Evolutionary conservation across 2,113 vertebrate genomes (phyloP), one percentile per base, ranked within the genome.

Genomic region (Oncorhynchus tshawytscha): DNA sequence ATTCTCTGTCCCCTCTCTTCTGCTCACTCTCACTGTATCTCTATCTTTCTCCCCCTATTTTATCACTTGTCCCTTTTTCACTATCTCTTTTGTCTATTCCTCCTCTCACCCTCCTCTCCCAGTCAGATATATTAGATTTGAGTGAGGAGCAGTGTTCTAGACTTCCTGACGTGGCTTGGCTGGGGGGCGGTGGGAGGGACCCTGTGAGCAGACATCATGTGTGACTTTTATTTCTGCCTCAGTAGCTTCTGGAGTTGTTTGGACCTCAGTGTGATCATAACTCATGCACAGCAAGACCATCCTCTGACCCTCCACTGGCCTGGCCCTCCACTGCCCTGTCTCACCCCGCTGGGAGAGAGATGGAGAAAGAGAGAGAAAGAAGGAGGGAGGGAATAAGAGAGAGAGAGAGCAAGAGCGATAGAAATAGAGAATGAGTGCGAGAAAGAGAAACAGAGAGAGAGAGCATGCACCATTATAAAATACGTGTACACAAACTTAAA

Each of bases 181-280:
- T 11, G 27, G 27, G 27, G 25, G 34, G 57, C 34, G 54, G 9
- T 11, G 39, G 39, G 71, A 57, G 71, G n/a, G 39, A 45, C 39
- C 39, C 67, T 64, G 66, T 34, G 70, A 34, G 51, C 49, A 76
- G 54, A 71, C 57, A 72, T 39, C 48, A 64, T 22, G 39, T 73
- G 57, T 66, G 34, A 64, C 65, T 68, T 51, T 76, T 70, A 76
- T 24, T 66, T 16, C 54, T 39, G 79, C 74, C 73, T 66, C 70
- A 57, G 65, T 76, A 13, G 54, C 54, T 57, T 20, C 54, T 20
- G 54, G 54, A 57, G 54, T 57, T 15, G 20, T 57, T 20, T 57
- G 54, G 54, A 57, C 16, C 51, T 57, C 13, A 57, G 51, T 16
- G 51, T 39, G 39, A 57, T 57, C 13, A 57, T 65, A 34, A 60